Conservation (phyloP, 2,797 vertebrate genomes). For the Xiphophorus birchmanni region DNA sequence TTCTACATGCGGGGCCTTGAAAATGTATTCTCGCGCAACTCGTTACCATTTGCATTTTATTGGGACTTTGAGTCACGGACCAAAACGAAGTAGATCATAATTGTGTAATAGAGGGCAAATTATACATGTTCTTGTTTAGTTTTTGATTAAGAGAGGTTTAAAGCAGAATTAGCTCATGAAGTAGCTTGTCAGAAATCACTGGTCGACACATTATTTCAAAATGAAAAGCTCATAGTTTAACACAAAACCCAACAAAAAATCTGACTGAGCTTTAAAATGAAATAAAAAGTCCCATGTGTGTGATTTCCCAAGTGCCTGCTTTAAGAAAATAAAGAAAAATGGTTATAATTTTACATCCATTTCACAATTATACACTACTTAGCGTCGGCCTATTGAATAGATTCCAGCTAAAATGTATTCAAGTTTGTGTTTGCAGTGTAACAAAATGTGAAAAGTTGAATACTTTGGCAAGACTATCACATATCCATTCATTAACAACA, state of each 20-base stretch:
- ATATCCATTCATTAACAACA: constrained; percentile 13
- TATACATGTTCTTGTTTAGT: not conserved
- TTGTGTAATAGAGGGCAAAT: not conserved
- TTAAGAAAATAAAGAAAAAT: not conserved
- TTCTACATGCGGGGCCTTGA: not conserved
- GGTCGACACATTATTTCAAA: not conserved
- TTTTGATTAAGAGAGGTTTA: not conserved
- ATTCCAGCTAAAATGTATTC: not conserved
- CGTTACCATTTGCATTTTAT: not conserved
- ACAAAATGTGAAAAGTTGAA: not conserved
- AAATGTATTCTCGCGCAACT: not conserved
- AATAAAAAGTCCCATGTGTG: too few relatives aligned
- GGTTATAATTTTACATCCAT: not conserved
- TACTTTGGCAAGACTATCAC: not conserved
- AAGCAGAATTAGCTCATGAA: not conserved
- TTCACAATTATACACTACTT: not conserved
- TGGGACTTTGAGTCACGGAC: not conserved
- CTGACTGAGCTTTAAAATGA: too few relatives aligned
- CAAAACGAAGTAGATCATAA: not conserved
- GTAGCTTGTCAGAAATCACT: not conserved
- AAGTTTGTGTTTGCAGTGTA: not conserved
- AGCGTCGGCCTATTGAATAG: not conserved
- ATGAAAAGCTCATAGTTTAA: not conserved
- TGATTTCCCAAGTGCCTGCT: too few relatives aligned
- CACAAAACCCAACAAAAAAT: not conserved